Conservation (phyloP, 1,140 invertebrate genomes). For the Magallana gigas region DNA sequence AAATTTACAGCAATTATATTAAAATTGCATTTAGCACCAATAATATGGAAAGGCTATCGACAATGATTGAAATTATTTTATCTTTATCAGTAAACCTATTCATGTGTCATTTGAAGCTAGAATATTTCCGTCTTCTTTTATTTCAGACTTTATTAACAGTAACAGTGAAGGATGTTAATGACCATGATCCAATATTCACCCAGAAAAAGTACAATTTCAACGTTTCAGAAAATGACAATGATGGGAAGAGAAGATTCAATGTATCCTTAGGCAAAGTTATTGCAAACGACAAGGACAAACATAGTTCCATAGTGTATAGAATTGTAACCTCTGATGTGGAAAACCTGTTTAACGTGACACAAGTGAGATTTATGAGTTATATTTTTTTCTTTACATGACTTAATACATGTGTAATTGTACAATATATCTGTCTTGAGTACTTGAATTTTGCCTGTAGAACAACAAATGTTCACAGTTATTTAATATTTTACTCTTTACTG, state of each 20-base stretch:
- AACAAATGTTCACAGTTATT: too few relatives aligned
- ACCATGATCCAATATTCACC: conserved; percentile 92
- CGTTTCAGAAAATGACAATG: conserved; percentile 87
- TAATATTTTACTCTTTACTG: too few relatives aligned
- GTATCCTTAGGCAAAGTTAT: conserved; percentile 31
- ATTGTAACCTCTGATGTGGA: conserved; percentile 50
- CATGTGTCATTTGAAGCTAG: too few relatives aligned
- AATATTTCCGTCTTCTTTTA: background rate
- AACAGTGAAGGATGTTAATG: conserved; percentile 94
- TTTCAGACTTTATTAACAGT: conserved; percentile 75
- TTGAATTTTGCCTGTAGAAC: too few relatives aligned
- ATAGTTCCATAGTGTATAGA: conserved; percentile 52
- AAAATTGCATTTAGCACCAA: too few relatives aligned
- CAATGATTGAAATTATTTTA: too few relatives aligned
- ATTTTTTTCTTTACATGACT: too few relatives aligned
- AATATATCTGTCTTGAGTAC: too few relatives aligned
- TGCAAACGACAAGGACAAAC: conserved; percentile 62
- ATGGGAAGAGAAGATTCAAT: background rate
- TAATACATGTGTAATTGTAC: too few relatives aligned
- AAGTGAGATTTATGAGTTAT: background rate
- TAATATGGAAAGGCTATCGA: too few relatives aligned
- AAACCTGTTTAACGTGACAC: conserved; percentile 42
- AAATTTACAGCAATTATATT: too few relatives aligned
- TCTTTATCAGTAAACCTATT: too few relatives aligned
- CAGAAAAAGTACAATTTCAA: conserved; percentile 89